phyloP scores from a whole-genome alignment of 2,797 vertebrate genomes.

The Danionella dracula region DNA sequence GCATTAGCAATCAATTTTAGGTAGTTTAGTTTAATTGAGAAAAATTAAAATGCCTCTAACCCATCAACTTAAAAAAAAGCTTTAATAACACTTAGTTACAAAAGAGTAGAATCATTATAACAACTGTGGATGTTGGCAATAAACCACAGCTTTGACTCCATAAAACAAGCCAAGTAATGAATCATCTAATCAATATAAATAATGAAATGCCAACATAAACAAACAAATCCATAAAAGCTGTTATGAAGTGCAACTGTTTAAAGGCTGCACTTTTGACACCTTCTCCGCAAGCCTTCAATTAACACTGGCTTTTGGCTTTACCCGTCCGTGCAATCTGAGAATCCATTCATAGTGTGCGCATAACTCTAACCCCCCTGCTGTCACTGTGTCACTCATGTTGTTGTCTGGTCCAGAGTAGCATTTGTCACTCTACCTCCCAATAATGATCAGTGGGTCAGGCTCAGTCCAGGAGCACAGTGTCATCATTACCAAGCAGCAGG shows the following conservation, averaged over 20 bases:
- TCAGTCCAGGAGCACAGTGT: conserved; percentile 33
- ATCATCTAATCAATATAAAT: conserved; percentile 41
- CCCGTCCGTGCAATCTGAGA: neutral
- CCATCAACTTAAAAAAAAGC: conserved; percentile 18
- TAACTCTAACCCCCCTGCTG: conserved; percentile 4
- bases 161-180: conserved; percentile 19
- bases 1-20: neutral
- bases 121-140: conserved; percentile 1
- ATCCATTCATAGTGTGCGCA: conserved; percentile 21
- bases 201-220: conserved; percentile 40
- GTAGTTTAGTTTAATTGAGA: conserved; percentile 1
- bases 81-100: conserved; percentile 27
- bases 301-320: conserved; percentile 15
- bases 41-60: neutral
- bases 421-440: conserved; percentile 25
- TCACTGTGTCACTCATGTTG: neutral
- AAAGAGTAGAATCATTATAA: conserved; percentile 14
- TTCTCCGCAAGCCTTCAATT: conserved; percentile 31
- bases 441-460: conserved; percentile 43
- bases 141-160: conserved; percentile 27
- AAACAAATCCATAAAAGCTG: conserved; percentile 33
- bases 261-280: conserved; percentile 15
- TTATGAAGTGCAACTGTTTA: conserved; percentile 9
- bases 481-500: conserved; percentile 50
- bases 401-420: conserved; percentile 13